Evolutionary conservation across 2,113 vertebrate genomes (phyloP).

Genomic region (Galemys pyrenaicus): DNA sequence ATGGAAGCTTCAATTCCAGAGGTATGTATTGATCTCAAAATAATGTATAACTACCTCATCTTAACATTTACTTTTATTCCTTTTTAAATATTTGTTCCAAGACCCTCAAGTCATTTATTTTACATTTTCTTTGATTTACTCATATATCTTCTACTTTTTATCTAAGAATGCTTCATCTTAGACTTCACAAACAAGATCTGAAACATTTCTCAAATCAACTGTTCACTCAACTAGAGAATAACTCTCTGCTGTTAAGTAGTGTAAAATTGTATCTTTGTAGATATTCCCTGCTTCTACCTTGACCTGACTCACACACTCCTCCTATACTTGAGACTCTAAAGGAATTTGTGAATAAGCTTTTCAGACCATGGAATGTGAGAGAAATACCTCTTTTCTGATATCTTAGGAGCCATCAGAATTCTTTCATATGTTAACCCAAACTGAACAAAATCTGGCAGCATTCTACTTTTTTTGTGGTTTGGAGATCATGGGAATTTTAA

Average conservation of each 20-base stretch:
- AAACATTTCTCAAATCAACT: constrained; percentile 16
- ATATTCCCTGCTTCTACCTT: background rate
- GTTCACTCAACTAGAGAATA: background rate
- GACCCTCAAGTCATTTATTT: background rate
- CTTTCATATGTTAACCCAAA: background rate
- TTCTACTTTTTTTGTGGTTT: constrained; percentile 1
- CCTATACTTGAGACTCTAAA: background rate
- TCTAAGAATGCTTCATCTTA: constrained; percentile 11
- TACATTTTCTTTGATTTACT: constrained; percentile 41
- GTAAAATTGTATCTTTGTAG: background rate
- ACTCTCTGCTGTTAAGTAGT: background rate
- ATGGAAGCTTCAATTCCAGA: constrained; percentile 86
- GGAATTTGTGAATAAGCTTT: constrained; percentile 5
- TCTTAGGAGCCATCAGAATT: background rate
- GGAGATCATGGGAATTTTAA: background rate
- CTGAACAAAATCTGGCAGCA: background rate
- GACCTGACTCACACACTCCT: background rate
- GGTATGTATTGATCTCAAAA: constrained; percentile 74
- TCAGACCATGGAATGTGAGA: background rate
- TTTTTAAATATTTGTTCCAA: constrained; percentile 27
- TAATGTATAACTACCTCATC: background rate
- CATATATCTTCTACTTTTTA: background rate
- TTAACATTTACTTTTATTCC: background rate
- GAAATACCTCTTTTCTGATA: background rate
- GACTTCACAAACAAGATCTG: background rate